Evolutionary conservation across 2,113 vertebrate species (phyloP).

Genomic region (Eurystomus gularis): DNA sequence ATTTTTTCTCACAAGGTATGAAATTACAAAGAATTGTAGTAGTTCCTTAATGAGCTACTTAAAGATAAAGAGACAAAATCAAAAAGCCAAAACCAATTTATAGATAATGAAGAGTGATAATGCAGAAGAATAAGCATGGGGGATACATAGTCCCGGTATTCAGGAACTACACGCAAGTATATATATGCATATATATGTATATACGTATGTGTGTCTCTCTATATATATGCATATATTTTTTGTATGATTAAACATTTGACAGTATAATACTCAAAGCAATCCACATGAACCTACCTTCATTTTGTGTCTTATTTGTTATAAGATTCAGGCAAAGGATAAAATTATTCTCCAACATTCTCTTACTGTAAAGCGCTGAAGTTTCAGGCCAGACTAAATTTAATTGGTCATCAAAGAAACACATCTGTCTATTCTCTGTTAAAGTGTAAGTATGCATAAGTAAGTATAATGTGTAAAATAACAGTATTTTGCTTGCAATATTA

Average conservation of each 20-base stretch:
- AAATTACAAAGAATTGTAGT: background rate
- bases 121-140: background rate
- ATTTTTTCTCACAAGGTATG: background rate
- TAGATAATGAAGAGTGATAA: background rate
- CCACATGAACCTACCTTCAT: rapidly evolving
- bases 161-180: background rate
- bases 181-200: background rate
- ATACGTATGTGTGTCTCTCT: background rate
- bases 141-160: background rate
- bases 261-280: background rate
- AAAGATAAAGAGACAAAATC: background rate
- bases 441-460: background rate
- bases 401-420: background rate
- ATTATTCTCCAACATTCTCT: background rate
- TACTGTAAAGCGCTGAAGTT: background rate
- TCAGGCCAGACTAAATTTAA: background rate
- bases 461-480: background rate
- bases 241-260: background rate
- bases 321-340: background rate
- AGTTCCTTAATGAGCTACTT: background rate
- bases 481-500: background rate
- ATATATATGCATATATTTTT: background rate
- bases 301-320: background rate
- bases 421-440: background rate
- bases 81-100: rapidly evolving